Evolutionary conservation across 2,797 vertebrate species (phyloP).

Genomic region (Argya squamiceps): DNA sequence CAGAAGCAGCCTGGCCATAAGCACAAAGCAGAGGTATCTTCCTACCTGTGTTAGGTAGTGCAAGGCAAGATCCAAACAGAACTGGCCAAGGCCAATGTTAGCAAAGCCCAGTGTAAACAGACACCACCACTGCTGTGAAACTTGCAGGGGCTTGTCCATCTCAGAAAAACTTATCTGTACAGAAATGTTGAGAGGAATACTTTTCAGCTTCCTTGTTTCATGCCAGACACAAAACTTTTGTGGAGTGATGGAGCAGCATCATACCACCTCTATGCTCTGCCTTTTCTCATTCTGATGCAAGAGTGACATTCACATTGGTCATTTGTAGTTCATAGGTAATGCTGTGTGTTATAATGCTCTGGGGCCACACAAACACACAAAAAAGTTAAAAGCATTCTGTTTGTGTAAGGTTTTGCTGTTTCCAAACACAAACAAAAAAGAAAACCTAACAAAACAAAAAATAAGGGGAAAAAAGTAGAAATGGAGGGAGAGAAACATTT

Average conservation of each 20-base stretch:
- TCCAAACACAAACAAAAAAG: not conserved
- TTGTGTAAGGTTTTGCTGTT: not conserved
- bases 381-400: accelerated
- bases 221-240: not conserved
- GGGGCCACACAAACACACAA: not conserved
- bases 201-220: not conserved
- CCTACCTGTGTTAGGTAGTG: not conserved
- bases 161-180: not conserved
- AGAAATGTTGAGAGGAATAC: not conserved
- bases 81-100: not conserved
- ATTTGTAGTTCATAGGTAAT: not conserved
- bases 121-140: not conserved
- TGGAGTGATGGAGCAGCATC: not conserved
- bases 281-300: not conserved
- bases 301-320: not conserved
- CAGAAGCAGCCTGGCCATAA: not conserved
- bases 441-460: accelerated
- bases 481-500: not conserved
- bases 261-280: not conserved
- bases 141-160: not conserved
- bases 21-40: not conserved
- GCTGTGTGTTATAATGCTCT: not conserved
- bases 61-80: not conserved
- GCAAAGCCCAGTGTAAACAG: not conserved
- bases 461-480: not conserved